Conservation (phyloP, 1,140 invertebrate species). For the Cydia fagiglandana region DNA sequence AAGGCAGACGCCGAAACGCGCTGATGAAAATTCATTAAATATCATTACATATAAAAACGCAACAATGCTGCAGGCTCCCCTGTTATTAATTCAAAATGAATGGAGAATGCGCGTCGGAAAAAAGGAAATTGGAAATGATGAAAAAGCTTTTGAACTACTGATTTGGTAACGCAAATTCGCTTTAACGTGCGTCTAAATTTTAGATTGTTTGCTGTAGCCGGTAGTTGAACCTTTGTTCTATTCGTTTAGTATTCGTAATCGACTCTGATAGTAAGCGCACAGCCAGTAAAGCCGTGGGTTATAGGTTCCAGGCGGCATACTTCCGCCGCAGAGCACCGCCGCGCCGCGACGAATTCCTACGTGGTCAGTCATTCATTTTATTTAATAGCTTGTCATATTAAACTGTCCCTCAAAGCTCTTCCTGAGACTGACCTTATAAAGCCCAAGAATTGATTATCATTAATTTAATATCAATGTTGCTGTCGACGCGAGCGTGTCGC, state of each 20-base stretch:
- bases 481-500: constrained; percentile 50
- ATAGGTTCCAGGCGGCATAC: constrained; percentile 37
- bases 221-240: background rate
- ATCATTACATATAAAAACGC: constrained; percentile 11
- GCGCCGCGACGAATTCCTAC: constrained; percentile 39
- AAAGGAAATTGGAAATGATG: background rate
- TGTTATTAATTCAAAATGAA: background rate
- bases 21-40: constrained; percentile 30
- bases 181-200: background rate
- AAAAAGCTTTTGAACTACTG: background rate
- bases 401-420: constrained; percentile 57
- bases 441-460: constrained; percentile 61
- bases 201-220: background rate
- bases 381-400: constrained; percentile 68
- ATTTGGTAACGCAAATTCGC: background rate
- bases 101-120: background rate
- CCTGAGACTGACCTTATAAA: constrained; percentile 51
- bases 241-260: background rate
- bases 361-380: constrained; percentile 55
- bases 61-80: background rate
- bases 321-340: constrained; percentile 34
- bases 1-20: constrained; percentile 4
- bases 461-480: constrained; percentile 55
- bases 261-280: background rate
- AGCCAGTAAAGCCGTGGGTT: constrained; percentile 12